Evolutionary conservation across 2,797 vertebrate genomes (phyloP).

Genomic region (Hypotaenidia philippensis): DNA sequence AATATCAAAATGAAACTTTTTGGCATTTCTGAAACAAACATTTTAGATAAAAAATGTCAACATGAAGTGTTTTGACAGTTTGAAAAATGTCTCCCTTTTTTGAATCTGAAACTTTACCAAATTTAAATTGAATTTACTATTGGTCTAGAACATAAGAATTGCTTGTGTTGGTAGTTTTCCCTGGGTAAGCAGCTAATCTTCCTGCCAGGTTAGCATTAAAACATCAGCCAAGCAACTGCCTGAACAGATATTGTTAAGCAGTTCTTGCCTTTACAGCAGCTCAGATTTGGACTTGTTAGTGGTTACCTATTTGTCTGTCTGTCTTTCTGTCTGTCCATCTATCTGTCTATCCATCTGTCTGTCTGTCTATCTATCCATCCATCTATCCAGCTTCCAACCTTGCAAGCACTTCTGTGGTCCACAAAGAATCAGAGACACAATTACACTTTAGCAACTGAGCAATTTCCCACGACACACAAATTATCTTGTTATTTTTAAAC

Average conservation of each 20-base stretch:
- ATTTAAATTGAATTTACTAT: conserved; percentile 58
- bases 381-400: neutral
- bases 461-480: neutral
- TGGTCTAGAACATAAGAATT: conserved; percentile 32
- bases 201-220: neutral
- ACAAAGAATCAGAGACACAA: neutral
- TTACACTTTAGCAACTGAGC: neutral
- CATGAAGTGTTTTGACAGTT: conserved; percentile 60
- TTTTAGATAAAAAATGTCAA: conserved; percentile 59
- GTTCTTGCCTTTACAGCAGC: neutral
- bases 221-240: neutral
- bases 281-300: neutral
- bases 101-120: conserved; percentile 36
- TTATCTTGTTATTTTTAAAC: neutral
- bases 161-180: conserved; percentile 4
- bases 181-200: conserved; percentile 25
- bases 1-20: conserved; percentile 54
- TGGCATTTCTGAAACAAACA: conserved; percentile 63
- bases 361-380: too few species aligned
- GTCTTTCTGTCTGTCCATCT: too few species aligned
- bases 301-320: neutral
- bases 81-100: conserved; percentile 38
- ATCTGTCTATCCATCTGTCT: too few species aligned
- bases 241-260: neutral
- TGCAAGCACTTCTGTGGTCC: neutral